Evolutionary conservation across 2,113 vertebrate genomes (phyloP), one percentile per base, ranked within the genome.

Genomic region (Procapra przewalskii): DNA sequence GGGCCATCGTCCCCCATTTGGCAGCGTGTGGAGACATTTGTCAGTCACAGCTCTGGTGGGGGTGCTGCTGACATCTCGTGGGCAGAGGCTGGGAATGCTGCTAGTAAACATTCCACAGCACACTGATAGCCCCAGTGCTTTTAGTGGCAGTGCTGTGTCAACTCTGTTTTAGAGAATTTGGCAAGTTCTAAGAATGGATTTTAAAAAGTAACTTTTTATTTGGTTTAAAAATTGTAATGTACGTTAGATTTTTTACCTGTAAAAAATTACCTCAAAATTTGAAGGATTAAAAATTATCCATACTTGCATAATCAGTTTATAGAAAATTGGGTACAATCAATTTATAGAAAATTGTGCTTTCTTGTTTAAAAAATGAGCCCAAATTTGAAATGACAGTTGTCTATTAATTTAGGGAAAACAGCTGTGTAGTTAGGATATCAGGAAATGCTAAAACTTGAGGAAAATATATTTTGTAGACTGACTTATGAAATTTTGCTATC

Each of bases 261-360:
- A 29, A 60, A 91, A 86, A 79, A 33, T 33, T 57, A 62, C 17
- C n/a, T 59, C 67, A 92, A 94, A 57, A 43, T 36, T 77, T 59
- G 86, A 60, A 40, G 59, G 23, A 36, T 75, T 71, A 40, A 84
- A 90, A 82, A 36, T 88, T 87, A 79, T 2, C 3, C 14, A 25
- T 67, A 84, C 55, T 88, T 95, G 11, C 2, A n/a, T 52, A 91
- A 84, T 88, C 40, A 50, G 3, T 95, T 98, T 90, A 33, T 25
- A 87, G 83, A 80, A 89, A 87, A 79, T 11, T 89, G 27, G 21
- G 3, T 82, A 52, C 6, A 87, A 2, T 84, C 54, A 50, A 2
- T 94, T 98, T 90, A n/a, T 21, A 90, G 79, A 80, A 89, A 80
- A 60, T 83, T 80, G 25, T 95, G 36, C 77, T 95, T 96, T 93